Percentiles rank a stretch among this genome's conserved stretches.
Conservation (phyloP, 2,888 invertebrate species). For the Unio pictorum region DNA sequence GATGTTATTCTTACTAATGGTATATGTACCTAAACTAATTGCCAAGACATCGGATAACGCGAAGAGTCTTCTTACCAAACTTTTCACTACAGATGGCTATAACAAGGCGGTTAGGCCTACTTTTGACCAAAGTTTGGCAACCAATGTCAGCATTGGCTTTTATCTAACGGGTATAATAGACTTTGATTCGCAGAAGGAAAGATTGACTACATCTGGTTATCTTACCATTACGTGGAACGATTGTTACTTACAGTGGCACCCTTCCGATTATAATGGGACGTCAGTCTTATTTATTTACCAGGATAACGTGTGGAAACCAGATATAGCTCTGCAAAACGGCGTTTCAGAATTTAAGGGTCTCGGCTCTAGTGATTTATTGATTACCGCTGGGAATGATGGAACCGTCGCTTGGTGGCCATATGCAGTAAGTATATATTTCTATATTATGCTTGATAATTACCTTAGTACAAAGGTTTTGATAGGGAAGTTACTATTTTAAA, state of each 20-base stretch:
- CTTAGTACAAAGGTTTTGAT: too few species aligned
- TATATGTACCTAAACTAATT: not conserved
- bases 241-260: conserved; percentile 17
- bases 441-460: too few species aligned
- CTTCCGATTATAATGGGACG: conserved; percentile 8
- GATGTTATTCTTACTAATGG: not conserved
- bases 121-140: conserved; percentile 8
- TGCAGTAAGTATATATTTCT: not conserved
- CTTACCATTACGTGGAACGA: conserved; percentile 22
- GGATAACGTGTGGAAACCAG: conserved; percentile 8
- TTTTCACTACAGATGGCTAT: conserved; percentile 17
- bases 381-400: not conserved
- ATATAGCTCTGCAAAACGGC: conserved; percentile 6
- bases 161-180: conserved; percentile 17
- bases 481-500: too few species aligned
- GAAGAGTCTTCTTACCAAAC: conserved; percentile 4
- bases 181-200: conserved; percentile 19
- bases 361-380: not conserved
- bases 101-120: conserved; percentile 14
- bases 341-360: conserved; percentile 4
- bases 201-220: conserved; percentile 21
- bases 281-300: conserved; percentile 3
- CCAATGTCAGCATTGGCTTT: conserved; percentile 22
- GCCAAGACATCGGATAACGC: conserved; percentile 2
- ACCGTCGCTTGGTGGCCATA: conserved; percentile 3